Base-by-base conservation (phyloP, 2,113 vertebrate genomes). In the Tenrec ecaudatus region DNA sequence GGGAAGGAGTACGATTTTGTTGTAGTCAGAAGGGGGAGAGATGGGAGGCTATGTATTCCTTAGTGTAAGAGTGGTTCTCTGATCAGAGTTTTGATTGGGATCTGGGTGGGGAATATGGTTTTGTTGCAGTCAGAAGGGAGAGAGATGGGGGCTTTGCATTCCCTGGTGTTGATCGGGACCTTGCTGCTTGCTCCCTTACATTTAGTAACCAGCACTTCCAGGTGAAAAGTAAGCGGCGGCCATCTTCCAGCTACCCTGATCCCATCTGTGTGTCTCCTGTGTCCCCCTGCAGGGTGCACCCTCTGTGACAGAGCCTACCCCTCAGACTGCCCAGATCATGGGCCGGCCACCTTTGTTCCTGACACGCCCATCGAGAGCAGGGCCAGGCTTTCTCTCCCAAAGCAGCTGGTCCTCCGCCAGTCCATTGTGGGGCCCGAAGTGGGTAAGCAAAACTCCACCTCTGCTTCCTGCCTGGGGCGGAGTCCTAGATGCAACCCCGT, bases 281-380 rank as follows among this genome's bases (percentile, higher is more conserved):
- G 16, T 57, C 82, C 43, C 15, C 33, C 57, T 36, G 15, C 73
- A 99, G 99, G 99, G 99, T 99, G 99, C 95, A 99, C 99, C 0
- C 98, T 99, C 38, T 99, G 99, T 97, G 99, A 99, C 97, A 98
- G 99, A 93, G 99, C 99, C 0, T 99, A 99, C 93, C 98, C 98
- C 11, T 99, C 99, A 0, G 99, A 99, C 97, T 99, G 99, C 95
- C 99, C 99, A 0, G 99, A 99, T 78, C 99, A 99, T 0, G 99
- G 99, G 29, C 99, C 99, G 0, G 99, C 99, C 97, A 99, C 99
- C 78, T 99, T 99, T 95, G 98, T 99, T 97, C 98, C 98, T 1
- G 99, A 99, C 76, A 97, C 98, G 14, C 99, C 99, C 0, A 99
- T 99, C 83, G 99, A 99, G 97, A 99, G 99, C 97, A 98, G 99